Percentiles rank a stretch among this genome's conserved stretches.
Conservation (phyloP, 2,888 invertebrate genomes). For the Nomada hirtipes region DNA sequence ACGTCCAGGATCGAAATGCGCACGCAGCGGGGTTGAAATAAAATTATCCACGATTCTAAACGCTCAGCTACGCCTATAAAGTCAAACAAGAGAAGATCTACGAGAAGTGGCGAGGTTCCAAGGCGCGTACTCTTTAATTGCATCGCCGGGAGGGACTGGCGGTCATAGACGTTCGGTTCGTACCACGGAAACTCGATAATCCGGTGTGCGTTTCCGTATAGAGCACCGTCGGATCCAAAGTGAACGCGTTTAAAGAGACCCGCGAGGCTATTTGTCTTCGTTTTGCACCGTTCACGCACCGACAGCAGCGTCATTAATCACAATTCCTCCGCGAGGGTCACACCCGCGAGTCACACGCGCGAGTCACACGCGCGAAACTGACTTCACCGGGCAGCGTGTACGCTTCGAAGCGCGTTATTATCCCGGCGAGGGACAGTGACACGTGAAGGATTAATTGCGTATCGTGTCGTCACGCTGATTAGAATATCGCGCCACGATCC, state of each 20-base stretch:
- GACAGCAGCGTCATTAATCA: slow-evolving; percentile 78
- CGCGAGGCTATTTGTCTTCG: slow-evolving; percentile 73
- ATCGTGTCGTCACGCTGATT: slow-evolving; percentile 74
- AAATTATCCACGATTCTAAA: too few relatives aligned
- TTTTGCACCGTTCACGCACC: slow-evolving; percentile 76
- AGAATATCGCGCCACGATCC: slow-evolving; percentile 66
- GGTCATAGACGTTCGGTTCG: slow-evolving; percentile 1
- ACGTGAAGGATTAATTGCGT: slow-evolving; percentile 79
- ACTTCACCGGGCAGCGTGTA: not conserved
- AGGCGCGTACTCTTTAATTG: slow-evolving; percentile 48
- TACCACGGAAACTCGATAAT: slow-evolving; percentile 46
- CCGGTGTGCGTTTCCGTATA: slow-evolving; percentile 64
- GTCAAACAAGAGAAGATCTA: too few relatives aligned
- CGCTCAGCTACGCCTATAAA: too few relatives aligned
- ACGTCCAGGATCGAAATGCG: too few relatives aligned
- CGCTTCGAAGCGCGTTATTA: slow-evolving; percentile 67
- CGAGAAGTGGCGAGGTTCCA: slow-evolving; percentile 10
- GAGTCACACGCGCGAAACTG: slow-evolving; percentile 2
- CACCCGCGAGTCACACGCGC: not conserved
- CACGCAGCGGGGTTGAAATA: too few relatives aligned
- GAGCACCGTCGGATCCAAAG: slow-evolving; percentile 66
- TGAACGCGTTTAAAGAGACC: slow-evolving; percentile 67
- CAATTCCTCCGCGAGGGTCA: slow-evolving; percentile 30
- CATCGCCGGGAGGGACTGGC: slow-evolving; percentile 45
- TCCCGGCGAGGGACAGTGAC: slow-evolving; percentile 65